Conservation (phyloP, 2,797 vertebrate genomes). For the Moxostoma hubbsi region DNA sequence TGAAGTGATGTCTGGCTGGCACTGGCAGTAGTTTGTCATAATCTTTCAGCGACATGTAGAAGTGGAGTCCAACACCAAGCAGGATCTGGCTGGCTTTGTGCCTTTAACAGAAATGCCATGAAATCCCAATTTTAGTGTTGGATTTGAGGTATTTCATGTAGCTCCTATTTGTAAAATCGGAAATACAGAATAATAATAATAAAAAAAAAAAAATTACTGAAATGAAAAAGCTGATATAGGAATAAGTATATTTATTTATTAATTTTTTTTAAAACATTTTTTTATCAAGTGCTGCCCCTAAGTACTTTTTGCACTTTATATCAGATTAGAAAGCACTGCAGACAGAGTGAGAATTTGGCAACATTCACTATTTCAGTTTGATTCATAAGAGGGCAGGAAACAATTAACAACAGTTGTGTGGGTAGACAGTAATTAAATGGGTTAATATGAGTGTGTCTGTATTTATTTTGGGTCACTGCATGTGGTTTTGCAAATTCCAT, state of each 20-base stretch:
- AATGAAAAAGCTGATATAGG: background rate
- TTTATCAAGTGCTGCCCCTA: background rate
- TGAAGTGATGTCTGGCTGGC: too few species aligned
- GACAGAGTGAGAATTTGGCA: background rate
- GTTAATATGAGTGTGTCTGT: slow-evolving; percentile 1
- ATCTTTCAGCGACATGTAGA: too few species aligned
- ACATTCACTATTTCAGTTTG: background rate
- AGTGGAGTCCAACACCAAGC: too few species aligned
- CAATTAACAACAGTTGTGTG: background rate
- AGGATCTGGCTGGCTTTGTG: background rate
- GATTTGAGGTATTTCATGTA: background rate
- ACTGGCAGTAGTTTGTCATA: too few species aligned
- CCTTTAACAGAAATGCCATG: background rate
- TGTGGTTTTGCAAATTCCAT: background rate
- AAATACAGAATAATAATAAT: background rate
- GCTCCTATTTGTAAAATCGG: background rate
- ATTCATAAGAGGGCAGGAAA: background rate
- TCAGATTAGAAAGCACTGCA: background rate
- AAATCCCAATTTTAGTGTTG: background rate
- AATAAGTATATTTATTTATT: background rate
- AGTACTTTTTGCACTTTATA: background rate
- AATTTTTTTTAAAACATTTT: too few species aligned
- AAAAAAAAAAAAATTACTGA: background rate
- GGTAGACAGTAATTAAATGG: background rate
- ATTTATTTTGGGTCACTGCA: slow-evolving; percentile 4